Evolutionary conservation across 1,140 invertebrate species (phyloP).

Genomic region (Lepidurus packardi): DNA sequence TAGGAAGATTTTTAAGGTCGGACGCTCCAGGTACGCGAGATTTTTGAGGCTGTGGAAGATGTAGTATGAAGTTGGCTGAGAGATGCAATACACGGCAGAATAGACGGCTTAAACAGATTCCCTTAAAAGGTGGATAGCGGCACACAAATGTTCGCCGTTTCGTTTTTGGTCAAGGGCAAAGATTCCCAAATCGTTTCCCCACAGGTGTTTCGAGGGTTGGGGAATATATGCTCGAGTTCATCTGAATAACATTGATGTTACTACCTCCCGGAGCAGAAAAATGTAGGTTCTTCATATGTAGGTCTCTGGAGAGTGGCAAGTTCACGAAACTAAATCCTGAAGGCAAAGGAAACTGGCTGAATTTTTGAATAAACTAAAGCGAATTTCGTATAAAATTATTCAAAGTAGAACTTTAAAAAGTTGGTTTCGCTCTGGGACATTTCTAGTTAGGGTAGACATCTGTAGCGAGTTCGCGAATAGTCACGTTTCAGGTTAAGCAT

Average conservation of each 20-base stretch:
- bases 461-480: background rate
- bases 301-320: slow-evolving; percentile 3
- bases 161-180: slow-evolving; percentile 21
- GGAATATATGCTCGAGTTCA: slow-evolving; percentile 15
- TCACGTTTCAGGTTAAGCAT: background rate
- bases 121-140: slow-evolving; percentile 11
- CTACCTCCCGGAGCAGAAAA: background rate
- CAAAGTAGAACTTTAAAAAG: background rate
- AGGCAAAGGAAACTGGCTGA: slow-evolving; percentile 13
- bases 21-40: background rate
- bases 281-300: background rate
- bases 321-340: slow-evolving; percentile 5
- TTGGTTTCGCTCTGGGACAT: background rate
- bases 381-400: background rate
- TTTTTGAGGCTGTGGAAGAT: background rate
- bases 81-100: background rate
- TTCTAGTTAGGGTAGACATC: background rate
- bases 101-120: slow-evolving; percentile 8
- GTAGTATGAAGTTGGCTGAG: background rate
- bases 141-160: slow-evolving; percentile 3
- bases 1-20: background rate
- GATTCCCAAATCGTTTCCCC: slow-evolving; percentile 5
- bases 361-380: background rate
- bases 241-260: slow-evolving; percentile 14
- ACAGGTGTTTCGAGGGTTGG: background rate